Base-by-base conservation (phyloP, 2,113 vertebrate species). In the Notothenia coriiceps region DNA sequence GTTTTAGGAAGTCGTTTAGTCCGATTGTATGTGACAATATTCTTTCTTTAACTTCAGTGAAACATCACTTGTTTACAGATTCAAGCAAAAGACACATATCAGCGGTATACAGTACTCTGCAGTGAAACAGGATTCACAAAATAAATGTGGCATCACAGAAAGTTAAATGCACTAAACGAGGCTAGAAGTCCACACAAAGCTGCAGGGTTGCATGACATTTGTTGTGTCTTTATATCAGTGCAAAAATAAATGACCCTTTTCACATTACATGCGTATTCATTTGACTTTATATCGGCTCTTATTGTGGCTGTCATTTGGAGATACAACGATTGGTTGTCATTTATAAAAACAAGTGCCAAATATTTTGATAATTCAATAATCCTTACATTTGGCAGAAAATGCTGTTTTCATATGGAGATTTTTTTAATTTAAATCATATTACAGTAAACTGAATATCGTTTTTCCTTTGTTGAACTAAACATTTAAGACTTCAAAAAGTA, bases 1-100 rank as follows among this genome's bases (percentile, higher is more conserved):
- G 40, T 67, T 80, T 68, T 59, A 63, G 49, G 14, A 20, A 79
- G 44, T 73, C 40, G 49, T 50, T 62, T 17, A 49, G 29, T 66
- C 54, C 52, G 9, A 7, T 44, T 77, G 47, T 60, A 57, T 57
- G 70, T 15, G 17, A 72, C 57, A 55, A 52, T 57, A 40, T 61
- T 2, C 1, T 5, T 20, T 1, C 29, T 5, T 18, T 35, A 13
- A 0, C 11, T 44, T 6, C 10, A 60, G 3, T 13, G 15, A 56
- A 55, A 35, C 6, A 10, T 35, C 0, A n/a, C 20, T 47, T 68
- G 18, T 68, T 59, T 8, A 7, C 35, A 55, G 73, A 10, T 67
- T 67, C 68, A 0, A 35, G 9, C 8, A 25, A 50, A 71, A 55
- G 40, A 50, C 1, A 2, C 11, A 1, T 52, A 51, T 68, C n/a